Conservation (phyloP, 2,113 vertebrate genomes). For the Siphamia tubifer region DNA sequence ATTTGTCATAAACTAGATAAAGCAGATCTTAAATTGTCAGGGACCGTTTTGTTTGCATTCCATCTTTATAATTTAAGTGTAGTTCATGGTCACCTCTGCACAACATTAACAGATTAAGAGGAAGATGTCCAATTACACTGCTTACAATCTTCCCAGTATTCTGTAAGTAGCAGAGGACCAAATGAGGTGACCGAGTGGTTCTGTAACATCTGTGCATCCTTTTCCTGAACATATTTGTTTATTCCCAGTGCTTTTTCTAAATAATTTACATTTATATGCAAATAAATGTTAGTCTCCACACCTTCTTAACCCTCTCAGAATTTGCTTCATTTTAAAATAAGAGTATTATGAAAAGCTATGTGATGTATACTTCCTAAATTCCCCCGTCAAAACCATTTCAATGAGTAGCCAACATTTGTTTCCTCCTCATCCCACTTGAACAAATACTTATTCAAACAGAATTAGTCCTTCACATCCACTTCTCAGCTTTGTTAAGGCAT, state of each 20-base stretch:
- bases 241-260: not conserved
- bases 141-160: no score
- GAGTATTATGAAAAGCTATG: conserved; percentile 17
- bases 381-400: conserved; percentile 11
- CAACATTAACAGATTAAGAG: no score
- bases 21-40: no score
- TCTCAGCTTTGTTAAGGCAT: conserved; percentile 21
- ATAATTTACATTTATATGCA: not conserved
- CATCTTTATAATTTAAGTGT: no score
- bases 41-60: no score
- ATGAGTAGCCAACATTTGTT: not conserved
- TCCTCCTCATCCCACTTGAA: conserved; percentile 11
- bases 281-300: not conserved
- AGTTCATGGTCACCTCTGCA: no score
- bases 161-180: no score
- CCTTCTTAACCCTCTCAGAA: not conserved
- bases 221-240: not conserved
- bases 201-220: no score
- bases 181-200: no score
- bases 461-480: not conserved
- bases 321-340: not conserved
- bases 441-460: conserved; percentile 23
- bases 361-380: conserved; percentile 1
- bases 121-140: no score
- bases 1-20: no score